phyloP scores from a whole-genome alignment of 2,113 vertebrate species.

The Nerophis lumbriciformis region DNA sequence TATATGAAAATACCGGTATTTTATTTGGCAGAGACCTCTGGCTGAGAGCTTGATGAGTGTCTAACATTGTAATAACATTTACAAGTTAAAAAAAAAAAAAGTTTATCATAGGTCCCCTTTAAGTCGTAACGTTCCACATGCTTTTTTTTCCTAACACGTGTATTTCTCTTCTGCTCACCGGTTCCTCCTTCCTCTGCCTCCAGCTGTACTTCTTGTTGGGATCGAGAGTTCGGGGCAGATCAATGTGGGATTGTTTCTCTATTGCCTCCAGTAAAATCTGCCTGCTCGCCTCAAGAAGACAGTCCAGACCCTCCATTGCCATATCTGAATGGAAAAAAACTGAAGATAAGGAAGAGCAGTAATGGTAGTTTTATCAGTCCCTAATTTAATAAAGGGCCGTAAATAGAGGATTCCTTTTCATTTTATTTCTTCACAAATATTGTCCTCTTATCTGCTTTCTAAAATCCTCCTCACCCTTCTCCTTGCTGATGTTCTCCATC shows the following conservation, averaged over 20 bases:
- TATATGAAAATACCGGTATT: too few species aligned
- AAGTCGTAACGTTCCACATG: background rate
- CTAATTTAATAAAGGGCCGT: too few species aligned
- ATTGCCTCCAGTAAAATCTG: slow-evolving; percentile 90
- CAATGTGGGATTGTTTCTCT: slow-evolving; percentile 79
- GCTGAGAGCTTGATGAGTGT: too few species aligned
- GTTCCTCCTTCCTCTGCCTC: slow-evolving; percentile 93
- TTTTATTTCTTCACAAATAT: too few species aligned
- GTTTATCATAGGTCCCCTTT: background rate
- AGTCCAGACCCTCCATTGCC: slow-evolving; percentile 79
- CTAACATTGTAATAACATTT: too few species aligned
- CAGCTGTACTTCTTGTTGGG: slow-evolving; percentile 97
- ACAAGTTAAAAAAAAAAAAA: too few species aligned
- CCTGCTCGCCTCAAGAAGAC: slow-evolving; percentile 84
- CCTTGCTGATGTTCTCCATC: slow-evolving; percentile 70
- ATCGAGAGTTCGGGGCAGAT: slow-evolving; percentile 84
- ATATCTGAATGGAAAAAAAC: slow-evolving; percentile 42
- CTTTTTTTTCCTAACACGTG: background rate
- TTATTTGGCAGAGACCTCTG: too few species aligned
- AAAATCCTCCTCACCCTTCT: slow-evolving; percentile 48
- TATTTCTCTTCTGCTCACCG: slow-evolving; percentile 67
- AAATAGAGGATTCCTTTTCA: too few species aligned
- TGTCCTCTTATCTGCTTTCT: background rate
- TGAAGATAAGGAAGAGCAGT: background rate
- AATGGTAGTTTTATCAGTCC: background rate